Percentiles rank a stretch among this genome's conserved stretches.
Conservation (phyloP, 2,888 invertebrate genomes). For the Serripes groenlandicus region DNA sequence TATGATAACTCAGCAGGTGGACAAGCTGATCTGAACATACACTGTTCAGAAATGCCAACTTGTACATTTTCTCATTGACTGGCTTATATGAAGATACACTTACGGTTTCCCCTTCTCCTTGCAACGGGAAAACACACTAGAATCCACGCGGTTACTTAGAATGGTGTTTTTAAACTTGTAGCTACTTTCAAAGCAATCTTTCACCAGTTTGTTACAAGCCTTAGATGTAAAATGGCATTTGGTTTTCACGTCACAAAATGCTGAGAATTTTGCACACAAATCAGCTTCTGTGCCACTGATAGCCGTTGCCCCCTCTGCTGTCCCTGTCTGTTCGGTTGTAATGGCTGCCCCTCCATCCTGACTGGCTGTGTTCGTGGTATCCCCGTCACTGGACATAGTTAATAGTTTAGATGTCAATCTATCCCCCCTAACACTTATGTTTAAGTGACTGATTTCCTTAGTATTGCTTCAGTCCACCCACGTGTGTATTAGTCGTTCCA, state of each 20-base stretch:
- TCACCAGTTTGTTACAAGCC: constrained; percentile 61
- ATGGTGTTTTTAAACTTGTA: constrained; percentile 57
- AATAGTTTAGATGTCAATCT: no score
- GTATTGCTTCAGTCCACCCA: no score
- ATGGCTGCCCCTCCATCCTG: constrained; percentile 10
- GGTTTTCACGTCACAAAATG: constrained; percentile 56
- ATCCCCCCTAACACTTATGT: no score
- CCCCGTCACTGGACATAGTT: constrained; percentile 17
- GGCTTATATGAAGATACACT: constrained; percentile 27
- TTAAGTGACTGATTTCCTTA: no score
- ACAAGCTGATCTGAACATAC: no score
- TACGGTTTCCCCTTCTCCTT: constrained; percentile 62
- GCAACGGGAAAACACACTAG: constrained; percentile 61
- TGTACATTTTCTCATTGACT: no score
- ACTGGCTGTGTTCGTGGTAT: neutral
- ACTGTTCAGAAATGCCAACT: no score
- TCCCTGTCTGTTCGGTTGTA: constrained; percentile 2
- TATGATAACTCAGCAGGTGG: no score
- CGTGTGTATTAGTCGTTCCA: no score
- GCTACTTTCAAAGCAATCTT: constrained; percentile 55
- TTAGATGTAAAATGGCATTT: constrained; percentile 62
- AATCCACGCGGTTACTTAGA: constrained; percentile 58
- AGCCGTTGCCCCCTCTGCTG: neutral
- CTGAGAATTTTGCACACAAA: constrained; percentile 48
- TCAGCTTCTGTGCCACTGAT: constrained; percentile 27